A percentile compares a stretch with the other conserved stretches of the same genome.
phyloP scores from a whole-genome alignment of 2,888 invertebrate species.

The Andrena marginata region DNA sequence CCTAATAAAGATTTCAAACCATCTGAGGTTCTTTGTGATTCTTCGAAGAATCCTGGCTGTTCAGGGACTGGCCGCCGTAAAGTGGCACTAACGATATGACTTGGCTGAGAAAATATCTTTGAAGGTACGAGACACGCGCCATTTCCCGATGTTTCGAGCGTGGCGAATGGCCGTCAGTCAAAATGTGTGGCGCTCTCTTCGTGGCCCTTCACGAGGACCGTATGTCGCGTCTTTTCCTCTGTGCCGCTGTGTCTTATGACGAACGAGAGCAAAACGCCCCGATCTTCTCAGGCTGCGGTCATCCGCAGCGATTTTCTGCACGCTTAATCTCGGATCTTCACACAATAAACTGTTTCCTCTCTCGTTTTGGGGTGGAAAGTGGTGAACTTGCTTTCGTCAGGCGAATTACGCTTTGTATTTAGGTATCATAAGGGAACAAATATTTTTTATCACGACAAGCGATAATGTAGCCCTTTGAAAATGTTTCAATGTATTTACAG shows the following conservation, averaged over 20 bases:
- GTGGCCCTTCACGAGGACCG: slow-evolving; percentile 36
- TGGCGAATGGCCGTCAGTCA: slow-evolving; percentile 79
- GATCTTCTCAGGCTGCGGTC: background rate
- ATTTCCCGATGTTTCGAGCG: slow-evolving; percentile 77
- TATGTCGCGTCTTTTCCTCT: slow-evolving; percentile 29
- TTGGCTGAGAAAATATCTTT: slow-evolving; percentile 62
- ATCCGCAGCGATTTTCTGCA: background rate
- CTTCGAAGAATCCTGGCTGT: slow-evolving; percentile 40
- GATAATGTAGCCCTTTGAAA: background rate
- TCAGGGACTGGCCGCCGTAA: slow-evolving; percentile 32
- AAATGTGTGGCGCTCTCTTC: slow-evolving; percentile 66
- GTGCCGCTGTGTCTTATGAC: slow-evolving; percentile 5
- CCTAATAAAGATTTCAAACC: slow-evolving; percentile 65
- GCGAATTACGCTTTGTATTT: background rate
- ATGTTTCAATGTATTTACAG: background rate
- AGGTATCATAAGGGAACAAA: too few relatives aligned
- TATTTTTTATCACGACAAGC: background rate
- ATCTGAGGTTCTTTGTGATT: slow-evolving; percentile 57
- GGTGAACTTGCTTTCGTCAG: background rate
- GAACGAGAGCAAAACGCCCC: background rate
- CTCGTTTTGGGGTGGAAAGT: background rate
- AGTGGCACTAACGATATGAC: slow-evolving; percentile 49
- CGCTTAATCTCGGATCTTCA: background rate
- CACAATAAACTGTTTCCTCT: background rate
- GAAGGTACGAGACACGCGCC: slow-evolving; percentile 75